phyloP scores from a whole-genome alignment of 2,797 vertebrate genomes.

The Microctenopoma lineatum region DNA sequence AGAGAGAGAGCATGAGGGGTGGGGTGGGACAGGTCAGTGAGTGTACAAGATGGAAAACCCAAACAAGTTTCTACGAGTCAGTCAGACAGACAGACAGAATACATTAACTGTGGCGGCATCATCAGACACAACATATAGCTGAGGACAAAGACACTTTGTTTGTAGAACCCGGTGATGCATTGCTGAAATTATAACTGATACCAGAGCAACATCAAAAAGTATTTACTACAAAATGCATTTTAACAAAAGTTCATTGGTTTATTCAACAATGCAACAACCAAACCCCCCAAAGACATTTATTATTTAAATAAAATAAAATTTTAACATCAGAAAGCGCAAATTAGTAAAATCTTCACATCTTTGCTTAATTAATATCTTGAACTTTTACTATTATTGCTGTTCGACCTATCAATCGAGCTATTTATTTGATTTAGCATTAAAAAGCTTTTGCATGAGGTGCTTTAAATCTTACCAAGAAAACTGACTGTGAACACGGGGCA shows the following conservation, averaged over 20 bases:
- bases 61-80: slow-evolving; percentile 68
- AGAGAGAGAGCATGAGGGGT: background rate
- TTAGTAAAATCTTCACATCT: no score
- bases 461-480: background rate
- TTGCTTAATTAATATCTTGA: background rate
- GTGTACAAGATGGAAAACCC: slow-evolving; percentile 54
- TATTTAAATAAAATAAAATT: background rate
- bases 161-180: no score
- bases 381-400: no score
- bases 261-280: background rate
- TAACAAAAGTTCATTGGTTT: background rate
- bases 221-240: background rate
- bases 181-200: background rate
- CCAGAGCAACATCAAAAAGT: no score
- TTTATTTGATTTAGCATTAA: background rate
- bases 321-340: background rate
- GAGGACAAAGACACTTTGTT: slow-evolving; percentile 28
- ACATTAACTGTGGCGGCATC: slow-evolving; percentile 57
- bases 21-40: slow-evolving; percentile 61
- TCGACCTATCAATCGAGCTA: background rate
- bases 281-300: background rate
- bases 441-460: background rate
- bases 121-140: slow-evolving; percentile 2
- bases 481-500: background rate
- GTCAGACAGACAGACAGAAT: slow-evolving; percentile 62